Evolutionary conservation across 2,888 invertebrate genomes (phyloP).

Genomic region (Tetropium fuscum): DNA sequence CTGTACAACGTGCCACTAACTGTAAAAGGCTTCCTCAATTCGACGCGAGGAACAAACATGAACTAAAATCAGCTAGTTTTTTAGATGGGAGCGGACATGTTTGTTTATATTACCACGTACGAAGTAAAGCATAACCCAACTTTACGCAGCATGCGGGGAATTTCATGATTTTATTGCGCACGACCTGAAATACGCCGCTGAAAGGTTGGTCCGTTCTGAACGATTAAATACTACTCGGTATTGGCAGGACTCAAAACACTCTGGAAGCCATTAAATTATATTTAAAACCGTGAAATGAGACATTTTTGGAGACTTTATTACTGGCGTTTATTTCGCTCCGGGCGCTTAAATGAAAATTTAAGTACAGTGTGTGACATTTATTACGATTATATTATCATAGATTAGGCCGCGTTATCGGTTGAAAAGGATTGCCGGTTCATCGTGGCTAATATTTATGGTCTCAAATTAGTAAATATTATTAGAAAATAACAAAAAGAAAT

Average conservation of each 20-base stretch:
- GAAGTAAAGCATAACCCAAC: conserved; percentile 61
- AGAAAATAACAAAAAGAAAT: too few relatives aligned
- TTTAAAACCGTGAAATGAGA: conserved; percentile 27
- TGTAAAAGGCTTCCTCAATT: conserved; percentile 13
- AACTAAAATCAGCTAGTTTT: conserved; percentile 59
- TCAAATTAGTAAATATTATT: too few relatives aligned
- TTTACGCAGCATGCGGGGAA: conserved; percentile 43
- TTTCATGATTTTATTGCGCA: conserved; percentile 53
- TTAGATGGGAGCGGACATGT: conserved; percentile 58
- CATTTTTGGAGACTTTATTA: conserved; percentile 22
- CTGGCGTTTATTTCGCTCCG: conserved; percentile 8
- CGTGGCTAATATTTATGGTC: too few relatives aligned
- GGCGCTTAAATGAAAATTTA: conserved; percentile 6
- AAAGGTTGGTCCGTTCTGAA: conserved; percentile 41
- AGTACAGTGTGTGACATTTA: conserved; percentile 10
- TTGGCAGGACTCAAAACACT: conserved; percentile 43
- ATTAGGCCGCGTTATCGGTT: conserved; percentile 6
- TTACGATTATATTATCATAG: conserved; percentile 8
- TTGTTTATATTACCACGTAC: conserved; percentile 64
- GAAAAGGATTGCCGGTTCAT: too few relatives aligned
- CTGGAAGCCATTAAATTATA: conserved; percentile 34
- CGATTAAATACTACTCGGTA: conserved; percentile 43
- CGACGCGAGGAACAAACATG: conserved; percentile 48
- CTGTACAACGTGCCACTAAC: background rate
- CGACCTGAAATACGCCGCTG: conserved; percentile 44